phyloP scores from a whole-genome alignment of 2,888 invertebrate species.

The Oegoconia quadripuncta region DNA sequence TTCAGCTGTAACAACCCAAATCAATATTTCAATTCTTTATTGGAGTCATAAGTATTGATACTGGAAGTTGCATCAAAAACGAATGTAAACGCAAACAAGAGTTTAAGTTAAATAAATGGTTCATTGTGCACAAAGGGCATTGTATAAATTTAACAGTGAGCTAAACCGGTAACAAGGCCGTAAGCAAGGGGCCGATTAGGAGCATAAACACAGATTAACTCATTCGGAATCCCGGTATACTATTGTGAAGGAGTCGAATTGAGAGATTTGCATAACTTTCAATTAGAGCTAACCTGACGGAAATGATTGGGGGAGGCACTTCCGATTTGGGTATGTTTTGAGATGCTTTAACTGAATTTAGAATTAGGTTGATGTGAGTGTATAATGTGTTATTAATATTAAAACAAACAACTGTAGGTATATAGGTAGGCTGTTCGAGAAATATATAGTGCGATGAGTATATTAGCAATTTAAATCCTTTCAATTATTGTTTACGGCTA shows the following conservation, averaged over 20 bases:
- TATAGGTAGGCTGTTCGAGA: no score
- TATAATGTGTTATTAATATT: constrained; percentile 13
- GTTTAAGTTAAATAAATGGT: constrained; percentile 59
- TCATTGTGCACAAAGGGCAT: constrained; percentile 64
- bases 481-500: no score
- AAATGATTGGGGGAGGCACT: constrained; percentile 65
- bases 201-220: constrained; percentile 78
- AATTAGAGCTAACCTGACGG: constrained; percentile 75
- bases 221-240: constrained; percentile 76
- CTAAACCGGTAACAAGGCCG: constrained; percentile 71
- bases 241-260: constrained; percentile 76
- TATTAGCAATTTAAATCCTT: no score
- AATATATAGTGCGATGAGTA: no score
- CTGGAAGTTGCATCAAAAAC: constrained; percentile 39
- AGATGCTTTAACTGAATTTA: constrained; percentile 18
- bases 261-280: constrained; percentile 79
- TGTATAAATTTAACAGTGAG: constrained; percentile 72
- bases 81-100: constrained; percentile 48
- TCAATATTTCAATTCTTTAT: no score
- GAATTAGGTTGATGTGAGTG: constrained; percentile 8
- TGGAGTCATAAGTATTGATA: constrained; percentile 27
- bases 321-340: constrained; percentile 46
- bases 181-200: constrained; percentile 73
- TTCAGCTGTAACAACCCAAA: constrained; percentile 94
- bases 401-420: constrained; percentile 5